Percentiles rank a stretch among this genome's conserved stretches.
Evolutionary conservation across 1,140 invertebrate species (phyloP).

Genomic region (Solenopsis invicta): DNA sequence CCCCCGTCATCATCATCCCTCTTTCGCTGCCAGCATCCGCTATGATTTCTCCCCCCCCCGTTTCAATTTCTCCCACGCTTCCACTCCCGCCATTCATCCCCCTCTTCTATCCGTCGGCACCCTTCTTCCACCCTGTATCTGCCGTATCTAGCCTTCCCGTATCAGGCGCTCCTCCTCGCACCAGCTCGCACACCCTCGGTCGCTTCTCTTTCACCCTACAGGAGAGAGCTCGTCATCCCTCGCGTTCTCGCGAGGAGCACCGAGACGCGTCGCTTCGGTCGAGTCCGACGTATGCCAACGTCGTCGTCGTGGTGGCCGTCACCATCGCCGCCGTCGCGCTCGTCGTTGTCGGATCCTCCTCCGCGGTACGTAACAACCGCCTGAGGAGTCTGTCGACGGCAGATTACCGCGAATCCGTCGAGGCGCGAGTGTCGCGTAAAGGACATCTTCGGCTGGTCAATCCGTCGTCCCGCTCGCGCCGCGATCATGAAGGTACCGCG

Average conservation of each 20-base stretch:
- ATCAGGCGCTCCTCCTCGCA: slow-evolving; percentile 21
- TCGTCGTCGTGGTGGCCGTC: slow-evolving; percentile 52
- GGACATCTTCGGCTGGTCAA: not conserved
- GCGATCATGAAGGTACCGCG: slow-evolving; percentile 62
- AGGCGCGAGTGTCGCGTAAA: slow-evolving; percentile 6
- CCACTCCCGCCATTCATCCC: slow-evolving; percentile 56
- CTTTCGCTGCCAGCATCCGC: slow-evolving; percentile 22
- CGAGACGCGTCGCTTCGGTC: slow-evolving; percentile 61
- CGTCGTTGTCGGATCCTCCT: slow-evolving; percentile 38
- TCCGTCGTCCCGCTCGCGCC: slow-evolving; percentile 33
- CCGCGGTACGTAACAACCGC: slow-evolving; percentile 18
- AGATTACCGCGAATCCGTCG: slow-evolving; percentile 17
- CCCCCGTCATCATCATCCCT: slow-evolving; percentile 23
- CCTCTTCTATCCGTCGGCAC: slow-evolving; percentile 17
- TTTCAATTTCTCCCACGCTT: slow-evolving; percentile 49
- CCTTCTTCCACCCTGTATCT: slow-evolving; percentile 28
- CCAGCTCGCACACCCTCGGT: slow-evolving; percentile 23
- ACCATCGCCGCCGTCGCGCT: slow-evolving; percentile 46
- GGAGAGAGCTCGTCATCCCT: slow-evolving; percentile 49
- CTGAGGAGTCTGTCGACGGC: slow-evolving; percentile 36
- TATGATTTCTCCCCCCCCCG: slow-evolving; percentile 31
- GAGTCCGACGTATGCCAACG: slow-evolving; percentile 52
- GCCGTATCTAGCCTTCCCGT: slow-evolving; percentile 6
- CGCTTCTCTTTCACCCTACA: slow-evolving; percentile 3
- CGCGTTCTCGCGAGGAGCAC: slow-evolving; percentile 54